Evolutionary conservation across 2,888 invertebrate species (phyloP), one percentile per base, ranked within the genome.

Genomic region (Acleris laterana): DNA sequence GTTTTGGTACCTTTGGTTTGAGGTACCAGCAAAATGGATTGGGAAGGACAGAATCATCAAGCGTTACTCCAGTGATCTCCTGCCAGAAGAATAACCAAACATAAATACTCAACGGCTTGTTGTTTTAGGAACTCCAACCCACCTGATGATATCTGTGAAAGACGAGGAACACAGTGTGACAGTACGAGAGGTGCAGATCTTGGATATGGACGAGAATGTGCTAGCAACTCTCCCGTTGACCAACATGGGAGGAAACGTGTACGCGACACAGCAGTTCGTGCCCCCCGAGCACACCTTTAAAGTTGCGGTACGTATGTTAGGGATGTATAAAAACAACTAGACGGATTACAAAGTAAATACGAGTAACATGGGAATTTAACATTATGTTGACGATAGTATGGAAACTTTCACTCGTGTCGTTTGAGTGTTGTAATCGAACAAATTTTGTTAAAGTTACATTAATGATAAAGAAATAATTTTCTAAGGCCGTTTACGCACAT

Each of bases 281-380:
- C 42, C 68, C 4, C 68, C 68, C 0, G 44, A 60, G 7, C 1
- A 50, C 6, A 58, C 55, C 19, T 68, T 68, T 17, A 59, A 61
- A 51, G 56, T 68, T 42, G 60, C 63, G 25, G 68, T 68, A 68
- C 5, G 68, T 68, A 42, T 16, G 6, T 46, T 17, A 46, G 1
- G 3, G 46, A n/a, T n/a, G n/a, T n/a, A n/a, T n/a, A n/a, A n/a
- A 7, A 1, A 32, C 32, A 32, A 32, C 7, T 7, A 7, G 28
- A 0, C 2, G 28, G 9, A 7, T 28, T 28, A 9, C 9, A 28
- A 28, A 28, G 28, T 28, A 28, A 28, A 7, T 28, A 28, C 28
- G 7, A 32, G 32, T 32, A 25, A 25, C 25, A 25, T 25, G 25
- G 6, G 6, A 7, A 9, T 32, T 9, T 32, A 9, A 9, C 32